phyloP scores from a whole-genome alignment of 2,888 invertebrate species.

The Danaus chrysippus region DNA sequence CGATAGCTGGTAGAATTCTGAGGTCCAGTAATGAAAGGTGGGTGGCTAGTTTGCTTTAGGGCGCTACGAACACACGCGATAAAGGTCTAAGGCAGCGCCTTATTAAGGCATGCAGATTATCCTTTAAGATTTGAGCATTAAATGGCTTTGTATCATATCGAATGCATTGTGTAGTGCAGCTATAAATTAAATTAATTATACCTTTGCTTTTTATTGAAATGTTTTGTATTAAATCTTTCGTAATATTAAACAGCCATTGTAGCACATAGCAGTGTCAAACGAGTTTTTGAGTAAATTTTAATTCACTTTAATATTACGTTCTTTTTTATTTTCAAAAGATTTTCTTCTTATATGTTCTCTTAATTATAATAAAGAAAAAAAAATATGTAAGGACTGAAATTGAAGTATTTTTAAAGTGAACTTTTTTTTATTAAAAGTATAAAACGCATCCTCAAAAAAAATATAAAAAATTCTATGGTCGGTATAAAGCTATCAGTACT shows the following conservation, averaged over 20 bases:
- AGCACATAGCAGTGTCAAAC: no score
- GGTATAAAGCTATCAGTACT: slow-evolving; percentile 6
- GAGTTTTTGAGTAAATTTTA: no score
- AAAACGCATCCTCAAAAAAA: background rate
- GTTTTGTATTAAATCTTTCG: slow-evolving; percentile 1
- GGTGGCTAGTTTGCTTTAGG: slow-evolving; percentile 40
- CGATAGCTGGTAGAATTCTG: slow-evolving; percentile 12
- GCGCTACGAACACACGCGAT: slow-evolving; percentile 33
- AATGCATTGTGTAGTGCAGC: slow-evolving; percentile 18
- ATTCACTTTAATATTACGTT: no score
- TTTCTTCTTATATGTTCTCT: no score
- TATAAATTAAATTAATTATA: slow-evolving; percentile 20
- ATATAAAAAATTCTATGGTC: background rate
- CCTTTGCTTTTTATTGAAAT: slow-evolving; percentile 9
- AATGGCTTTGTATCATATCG: slow-evolving; percentile 19
- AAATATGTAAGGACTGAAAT: no score
- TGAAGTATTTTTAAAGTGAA: no score
- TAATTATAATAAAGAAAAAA: no score
- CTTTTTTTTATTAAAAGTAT: no score
- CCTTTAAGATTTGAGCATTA: slow-evolving; percentile 34
- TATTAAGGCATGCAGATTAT: slow-evolving; percentile 38
- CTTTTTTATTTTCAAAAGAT: no score
- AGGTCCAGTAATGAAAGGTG: slow-evolving; percentile 52
- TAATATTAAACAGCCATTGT: background rate
- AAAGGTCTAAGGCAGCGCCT: slow-evolving; percentile 32